phyloP scores from a whole-genome alignment of 2,113 vertebrate species.

The Vicugna pacos region DNA sequence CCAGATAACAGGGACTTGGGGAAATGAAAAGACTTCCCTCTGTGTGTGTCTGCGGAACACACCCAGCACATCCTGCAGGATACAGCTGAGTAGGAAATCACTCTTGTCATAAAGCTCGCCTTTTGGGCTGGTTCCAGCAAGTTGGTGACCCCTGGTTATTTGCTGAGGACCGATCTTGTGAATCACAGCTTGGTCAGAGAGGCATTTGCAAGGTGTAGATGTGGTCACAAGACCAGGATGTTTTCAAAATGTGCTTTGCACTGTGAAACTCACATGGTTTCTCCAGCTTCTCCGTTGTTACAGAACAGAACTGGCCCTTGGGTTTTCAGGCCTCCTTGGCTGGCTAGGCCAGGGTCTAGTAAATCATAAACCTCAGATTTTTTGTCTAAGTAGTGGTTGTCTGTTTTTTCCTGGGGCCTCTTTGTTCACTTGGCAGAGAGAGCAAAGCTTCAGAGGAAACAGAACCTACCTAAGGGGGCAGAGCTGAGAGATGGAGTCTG shows the following conservation, averaged over 20 bases:
- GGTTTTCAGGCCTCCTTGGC: background rate
- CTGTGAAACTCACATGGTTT: background rate
- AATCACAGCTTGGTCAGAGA: background rate
- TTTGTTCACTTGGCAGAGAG: slow-evolving; percentile 2
- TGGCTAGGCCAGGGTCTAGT: background rate
- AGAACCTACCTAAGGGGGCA: background rate
- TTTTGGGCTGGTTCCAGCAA: background rate
- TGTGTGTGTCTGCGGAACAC: background rate
- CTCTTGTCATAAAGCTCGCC: background rate
- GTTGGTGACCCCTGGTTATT: background rate
- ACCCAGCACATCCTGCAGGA: fast-evolving
- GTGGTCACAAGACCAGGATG: background rate
- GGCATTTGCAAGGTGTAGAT: background rate
- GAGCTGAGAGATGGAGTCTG: background rate
- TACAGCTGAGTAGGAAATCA: background rate
- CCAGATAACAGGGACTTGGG: background rate
- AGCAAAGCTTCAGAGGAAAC: background rate
- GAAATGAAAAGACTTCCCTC: background rate
- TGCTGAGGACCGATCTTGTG: background rate
- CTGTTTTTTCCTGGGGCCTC: background rate
- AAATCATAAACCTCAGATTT: background rate
- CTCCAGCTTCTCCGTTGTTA: background rate
- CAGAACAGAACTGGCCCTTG: background rate
- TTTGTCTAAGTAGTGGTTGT: background rate
- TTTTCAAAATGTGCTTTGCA: background rate